Base-by-base conservation (phyloP, 2,888 invertebrate species). In the Drosophila mayaguana region DNA sequence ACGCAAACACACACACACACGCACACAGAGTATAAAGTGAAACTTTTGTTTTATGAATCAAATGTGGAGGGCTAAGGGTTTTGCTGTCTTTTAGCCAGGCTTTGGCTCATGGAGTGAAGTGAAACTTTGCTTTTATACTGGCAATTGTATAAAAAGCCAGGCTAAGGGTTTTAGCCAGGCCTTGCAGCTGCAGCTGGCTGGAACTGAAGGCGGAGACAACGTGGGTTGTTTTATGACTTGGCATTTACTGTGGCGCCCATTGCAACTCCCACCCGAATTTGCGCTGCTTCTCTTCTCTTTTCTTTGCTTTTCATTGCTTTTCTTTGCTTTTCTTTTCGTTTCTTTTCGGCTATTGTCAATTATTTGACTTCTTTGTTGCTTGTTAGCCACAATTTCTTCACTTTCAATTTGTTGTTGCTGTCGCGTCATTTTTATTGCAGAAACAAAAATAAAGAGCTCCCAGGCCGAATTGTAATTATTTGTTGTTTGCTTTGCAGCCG, bases 121-220 rank as follows among this genome's bases (percentile, higher is more conserved):
- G 89, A 88, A 83, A 88, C 81, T 88, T 78, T 80, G 64, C 75
- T 60, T 68, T 70, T 56, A 69, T 67, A 62, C 54, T 32, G 25
- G 28, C 64, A 68, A 88, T 88, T 88, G 89, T 86, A 83, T 88
- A 51, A 70, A 80, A 54, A 40, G 65, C 40, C 28, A 25, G 48
- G 46, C 61, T 62, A 48, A 65, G 62, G 69, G 55, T 34, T 46
- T 16, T 36, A 9, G 34, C 34, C 51, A 36, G 36, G 51, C 36
- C 22, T 4, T 11, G 42, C 54, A 20, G 55, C 42, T 40, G 45
- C 43, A 60, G 48, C n/a, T 32, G 32, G 55, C 40, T 40, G 45
- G 40, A 60, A 45, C 16, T 25, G 51, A 36, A 32, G 28, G n/a
- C n/a, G 16, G 4, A 2, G 18, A 5, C n/a, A 14, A 18, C 40